phyloP scores from a whole-genome alignment of 2,797 vertebrate species.

The Sparidentex hasta region DNA sequence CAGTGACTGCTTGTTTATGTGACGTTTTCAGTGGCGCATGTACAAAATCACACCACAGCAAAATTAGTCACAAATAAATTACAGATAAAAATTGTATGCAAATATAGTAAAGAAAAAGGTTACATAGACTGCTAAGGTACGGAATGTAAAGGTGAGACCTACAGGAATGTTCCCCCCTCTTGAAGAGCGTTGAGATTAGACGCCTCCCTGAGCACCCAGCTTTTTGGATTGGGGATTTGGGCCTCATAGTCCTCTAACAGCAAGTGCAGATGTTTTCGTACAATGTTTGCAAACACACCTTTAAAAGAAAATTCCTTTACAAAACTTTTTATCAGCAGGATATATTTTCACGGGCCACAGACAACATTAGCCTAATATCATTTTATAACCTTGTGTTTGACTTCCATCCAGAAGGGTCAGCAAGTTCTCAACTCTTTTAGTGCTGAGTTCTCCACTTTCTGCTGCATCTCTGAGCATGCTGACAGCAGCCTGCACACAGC shows the following conservation, averaged over 20 bases:
- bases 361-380: neutral
- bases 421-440: constrained; percentile 82
- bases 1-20: neutral
- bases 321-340: neutral
- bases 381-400: constrained; percentile 39
- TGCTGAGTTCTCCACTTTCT: constrained; percentile 68
- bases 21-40: neutral
- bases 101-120: constrained; percentile 1
- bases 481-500: constrained; percentile 84
- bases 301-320: neutral
- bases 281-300: constrained; percentile 45
- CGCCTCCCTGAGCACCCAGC: constrained; percentile 54
- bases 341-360: neutral
- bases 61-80: neutral
- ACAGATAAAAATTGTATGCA: neutral
- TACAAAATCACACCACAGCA: neutral
- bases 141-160: constrained; percentile 4
- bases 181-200: constrained; percentile 59
- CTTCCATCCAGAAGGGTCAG: constrained; percentile 68
- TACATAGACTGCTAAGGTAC: neutral
- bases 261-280: constrained; percentile 48
- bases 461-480: constrained; percentile 83
- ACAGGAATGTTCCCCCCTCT: constrained; percentile 63
- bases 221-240: neutral
- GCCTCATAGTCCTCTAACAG: constrained; percentile 42